Evolutionary conservation across 2,888 invertebrate genomes (phyloP), one percentile per base, ranked within the genome.

Genomic region (Patella ulyssiponensis): DNA sequence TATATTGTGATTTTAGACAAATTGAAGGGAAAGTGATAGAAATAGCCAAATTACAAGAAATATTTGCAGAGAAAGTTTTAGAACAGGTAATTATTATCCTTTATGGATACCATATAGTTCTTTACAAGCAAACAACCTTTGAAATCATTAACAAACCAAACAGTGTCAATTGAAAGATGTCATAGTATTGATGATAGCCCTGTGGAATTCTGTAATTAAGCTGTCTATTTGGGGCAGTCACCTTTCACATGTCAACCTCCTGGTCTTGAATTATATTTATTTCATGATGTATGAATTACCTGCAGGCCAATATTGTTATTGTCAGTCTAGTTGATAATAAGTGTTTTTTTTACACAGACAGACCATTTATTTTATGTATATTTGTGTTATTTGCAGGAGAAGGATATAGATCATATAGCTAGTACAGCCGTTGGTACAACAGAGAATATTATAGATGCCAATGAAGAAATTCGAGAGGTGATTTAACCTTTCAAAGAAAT

Each of bases 371-470:
- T 44, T 44, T 27, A 9, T 33, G 33, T 33, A 33, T 7, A 5
- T 33, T 33, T 33, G 33, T 33, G 33, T 44, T 44, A 9, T 44
- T 44, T 44, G 9, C 77, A 92, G 93, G 98, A 98, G 89, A 95
- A 95, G 87, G 97, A 98, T 87, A 96, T 99, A 84, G 97, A 98
- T 86, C 93, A 96, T 84, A 95, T 99, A 91, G 94, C 96, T 58
- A 96, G 95, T 76, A 95, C 96, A 9, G 96, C 98, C 1, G 95
- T 97, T 27, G 96, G 96, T 0, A 94, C 98, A 0, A 98, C 98
- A 0, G 98, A 98, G 92, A 98, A 98, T 92, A 95, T 99, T 20
- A 96, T 95, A 89, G 97, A 97, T 92, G 99, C 97, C 0, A 99
- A 99, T 92, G 98, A 98, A 88, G 98, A 98, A 92, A 97, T 99